Evolutionary conservation across 2,113 vertebrate species (phyloP).

Genomic region (Nasalis larvatus): DNA sequence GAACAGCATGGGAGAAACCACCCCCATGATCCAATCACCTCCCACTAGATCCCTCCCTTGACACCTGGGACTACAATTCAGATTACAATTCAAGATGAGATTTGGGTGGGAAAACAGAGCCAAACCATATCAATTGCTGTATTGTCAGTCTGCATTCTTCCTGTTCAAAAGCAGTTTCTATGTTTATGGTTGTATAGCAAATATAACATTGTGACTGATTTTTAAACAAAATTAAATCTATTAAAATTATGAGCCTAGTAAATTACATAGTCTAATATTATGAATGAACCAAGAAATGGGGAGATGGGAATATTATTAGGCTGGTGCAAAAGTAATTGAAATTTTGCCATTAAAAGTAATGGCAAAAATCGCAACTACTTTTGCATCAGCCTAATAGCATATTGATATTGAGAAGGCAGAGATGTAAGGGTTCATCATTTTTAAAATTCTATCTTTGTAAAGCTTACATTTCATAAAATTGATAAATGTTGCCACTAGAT

Average conservation of each 20-base stretch:
- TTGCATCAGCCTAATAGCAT: background rate
- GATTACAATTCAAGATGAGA: too few species aligned
- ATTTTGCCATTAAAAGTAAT: too few species aligned
- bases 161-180: background rate
- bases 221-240: conserved; percentile 6
- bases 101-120: too few species aligned
- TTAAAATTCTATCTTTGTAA: background rate
- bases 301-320: background rate
- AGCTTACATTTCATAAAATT: background rate
- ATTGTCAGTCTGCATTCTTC: background rate
- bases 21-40: too few species aligned
- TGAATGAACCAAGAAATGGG: background rate
- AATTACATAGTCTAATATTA: background rate
- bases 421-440: background rate
- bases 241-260: background rate
- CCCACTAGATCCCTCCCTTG: too few species aligned
- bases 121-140: background rate
- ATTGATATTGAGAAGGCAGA: background rate
- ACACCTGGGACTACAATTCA: too few species aligned
- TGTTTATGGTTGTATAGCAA: background rate
- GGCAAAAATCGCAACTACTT: too few species aligned
- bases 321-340: too few species aligned
- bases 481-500: background rate
- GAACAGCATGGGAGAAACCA: too few species aligned
- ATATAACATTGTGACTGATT: background rate